Conservation (phyloP, 2,888 invertebrate genomes). For the Pterobdella sp. region DNA sequence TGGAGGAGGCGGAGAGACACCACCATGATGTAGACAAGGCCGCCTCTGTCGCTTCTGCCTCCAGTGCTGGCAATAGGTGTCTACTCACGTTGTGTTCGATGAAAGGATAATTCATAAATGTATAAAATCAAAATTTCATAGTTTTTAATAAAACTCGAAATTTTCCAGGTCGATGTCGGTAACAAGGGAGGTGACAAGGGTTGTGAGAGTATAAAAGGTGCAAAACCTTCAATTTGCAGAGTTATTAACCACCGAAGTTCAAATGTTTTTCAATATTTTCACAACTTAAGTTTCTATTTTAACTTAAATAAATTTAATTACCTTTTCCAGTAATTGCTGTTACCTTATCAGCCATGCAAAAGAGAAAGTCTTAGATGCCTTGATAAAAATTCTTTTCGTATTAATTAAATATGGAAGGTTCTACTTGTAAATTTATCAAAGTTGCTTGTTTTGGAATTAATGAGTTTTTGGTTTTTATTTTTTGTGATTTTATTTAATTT, state of each 20-base stretch:
- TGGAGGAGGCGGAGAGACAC: constrained; percentile 49
- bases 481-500: background rate
- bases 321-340: background rate
- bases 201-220: constrained; percentile 38
- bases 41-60: constrained; percentile 37
- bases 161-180: constrained; percentile 49
- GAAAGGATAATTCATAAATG: no score
- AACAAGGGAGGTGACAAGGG: constrained; percentile 46
- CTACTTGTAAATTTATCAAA: background rate
- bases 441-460: background rate
- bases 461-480: constrained; percentile 8
- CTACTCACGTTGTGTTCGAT: background rate
- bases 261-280: no score
- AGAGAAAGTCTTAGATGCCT: background rate
- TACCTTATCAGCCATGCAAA: background rate
- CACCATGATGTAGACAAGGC: constrained; percentile 48
- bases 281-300: no score
- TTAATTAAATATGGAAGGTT: background rate
- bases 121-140: background rate
- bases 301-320: background rate
- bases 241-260: no score
- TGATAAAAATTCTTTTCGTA: background rate
- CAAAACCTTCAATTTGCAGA: background rate
- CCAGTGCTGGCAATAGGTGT: constrained; percentile 33
- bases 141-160: background rate